A percentile compares a stretch with the other conserved stretches of the same genome.
These are phyloP conservation scores for Microctenopoma steveboyesi DNA, from an alignment of 2,797 vertebrate genomes.

Conservation along the genomic window DNA sequence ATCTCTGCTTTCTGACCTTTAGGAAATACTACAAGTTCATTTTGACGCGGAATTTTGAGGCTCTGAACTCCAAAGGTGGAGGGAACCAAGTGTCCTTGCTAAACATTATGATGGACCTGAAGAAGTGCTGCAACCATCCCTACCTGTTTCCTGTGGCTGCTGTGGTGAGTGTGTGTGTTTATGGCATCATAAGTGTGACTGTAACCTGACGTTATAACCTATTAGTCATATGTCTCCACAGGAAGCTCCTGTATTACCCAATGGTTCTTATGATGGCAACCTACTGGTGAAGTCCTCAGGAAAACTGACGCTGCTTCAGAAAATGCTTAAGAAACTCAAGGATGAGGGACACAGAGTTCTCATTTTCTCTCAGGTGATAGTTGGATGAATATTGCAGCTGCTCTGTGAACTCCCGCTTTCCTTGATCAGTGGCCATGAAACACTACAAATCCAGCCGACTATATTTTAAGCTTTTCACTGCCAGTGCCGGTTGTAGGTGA, in stretches of 20 bases:
- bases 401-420: neutral
- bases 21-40: conserved; percentile 99
- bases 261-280: conserved; percentile 96
- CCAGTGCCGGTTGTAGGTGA: neutral
- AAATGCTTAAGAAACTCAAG: conserved; percentile 96
- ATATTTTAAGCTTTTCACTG: neutral
- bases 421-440: conserved; percentile 3
- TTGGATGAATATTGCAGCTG: neutral
- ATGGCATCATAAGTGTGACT: no score
- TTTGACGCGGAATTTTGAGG: conserved; percentile 96
- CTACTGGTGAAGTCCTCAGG: conserved; percentile 96
- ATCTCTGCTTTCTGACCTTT: conserved; percentile 28
- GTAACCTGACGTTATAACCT: no score
- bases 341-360: conserved; percentile 95
- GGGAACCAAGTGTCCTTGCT: conserved; percentile 98
- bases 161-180: conserved; percentile 80
- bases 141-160: conserved; percentile 98
- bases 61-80: conserved; percentile 97
- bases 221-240: conserved; percentile 57
- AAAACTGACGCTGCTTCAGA: conserved; percentile 97
- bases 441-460: neutral
- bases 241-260: conserved; percentile 95
- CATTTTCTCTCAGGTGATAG: conserved; percentile 95
- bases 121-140: conserved; percentile 98
- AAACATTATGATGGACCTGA: conserved; percentile 99